A percentile compares a stretch with the other conserved stretches of the same genome.
These are phyloP conservation scores for Porites lobata DNA, from an alignment of 92 coral and sea anemone species.

Conservation along the genomic window DNA sequence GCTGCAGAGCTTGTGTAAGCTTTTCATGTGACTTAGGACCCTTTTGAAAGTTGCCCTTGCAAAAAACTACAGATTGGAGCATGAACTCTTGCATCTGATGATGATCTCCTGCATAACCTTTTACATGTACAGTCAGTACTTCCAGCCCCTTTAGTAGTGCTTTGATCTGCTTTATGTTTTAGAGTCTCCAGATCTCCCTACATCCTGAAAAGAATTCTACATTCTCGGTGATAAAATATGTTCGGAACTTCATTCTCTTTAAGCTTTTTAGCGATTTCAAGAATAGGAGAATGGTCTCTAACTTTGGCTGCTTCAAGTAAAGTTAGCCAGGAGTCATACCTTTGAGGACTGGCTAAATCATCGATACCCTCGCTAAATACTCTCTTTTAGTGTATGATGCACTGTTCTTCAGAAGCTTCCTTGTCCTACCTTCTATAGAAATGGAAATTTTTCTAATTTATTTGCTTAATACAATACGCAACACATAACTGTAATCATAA, in stretches of 20 bases:
- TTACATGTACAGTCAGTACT: background rate
- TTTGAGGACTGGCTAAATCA: conserved; percentile 45
- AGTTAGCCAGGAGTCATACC: conserved; percentile 52
- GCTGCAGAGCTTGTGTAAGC: conserved; percentile 29
- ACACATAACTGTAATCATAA: too few species aligned
- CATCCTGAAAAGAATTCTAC: background rate
- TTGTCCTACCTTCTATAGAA: too few species aligned
- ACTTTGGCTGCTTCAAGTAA: conserved; percentile 57
- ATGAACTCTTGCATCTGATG: conserved; percentile 32
- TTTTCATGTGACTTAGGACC: conserved; percentile 48
- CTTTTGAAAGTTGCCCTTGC: conserved; percentile 38
- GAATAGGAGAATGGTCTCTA: conserved; percentile 20
- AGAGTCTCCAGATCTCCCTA: conserved; percentile 46
- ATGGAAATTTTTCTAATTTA: too few species aligned
- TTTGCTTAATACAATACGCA: too few species aligned
- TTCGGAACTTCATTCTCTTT: conserved; percentile 42
- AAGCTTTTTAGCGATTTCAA: conserved; percentile 17
- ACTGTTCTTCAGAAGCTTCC: conserved; percentile 2
- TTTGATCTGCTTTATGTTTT: conserved; percentile 29
- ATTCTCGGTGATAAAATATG: conserved; percentile 49
- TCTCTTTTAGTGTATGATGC: conserved; percentile 30
- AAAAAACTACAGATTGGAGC: conserved; percentile 43
- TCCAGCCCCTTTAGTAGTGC: background rate
- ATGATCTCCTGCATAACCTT: conserved; percentile 8
- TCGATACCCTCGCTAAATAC: background rate